Conservation (phyloP, 2,888 invertebrate genomes). For the Drosophila mettleri region DNA sequence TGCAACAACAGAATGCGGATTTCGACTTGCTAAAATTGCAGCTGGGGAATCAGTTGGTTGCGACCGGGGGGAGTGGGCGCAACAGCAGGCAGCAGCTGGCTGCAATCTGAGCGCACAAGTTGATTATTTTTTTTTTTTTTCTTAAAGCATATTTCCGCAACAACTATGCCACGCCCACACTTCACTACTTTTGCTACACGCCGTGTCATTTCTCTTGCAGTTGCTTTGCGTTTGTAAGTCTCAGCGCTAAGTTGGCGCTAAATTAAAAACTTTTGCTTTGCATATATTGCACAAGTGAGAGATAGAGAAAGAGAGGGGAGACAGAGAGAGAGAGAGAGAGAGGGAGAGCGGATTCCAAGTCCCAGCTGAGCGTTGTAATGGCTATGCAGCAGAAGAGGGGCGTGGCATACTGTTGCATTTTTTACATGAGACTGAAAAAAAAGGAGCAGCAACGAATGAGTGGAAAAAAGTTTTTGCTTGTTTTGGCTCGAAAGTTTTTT, state of each 20-base stretch:
- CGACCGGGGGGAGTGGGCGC: slow-evolving; percentile 7
- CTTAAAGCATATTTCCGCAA: slow-evolving; percentile 75
- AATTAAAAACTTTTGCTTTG: slow-evolving; percentile 80
- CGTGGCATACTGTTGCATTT: slow-evolving; percentile 64
- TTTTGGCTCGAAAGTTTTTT: slow-evolving; percentile 64
- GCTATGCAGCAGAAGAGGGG: slow-evolving; percentile 49
- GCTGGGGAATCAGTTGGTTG: slow-evolving; percentile 46
- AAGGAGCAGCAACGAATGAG: slow-evolving; percentile 1
- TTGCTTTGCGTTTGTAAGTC: slow-evolving; percentile 72
- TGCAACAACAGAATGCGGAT: background rate
- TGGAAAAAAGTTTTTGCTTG: slow-evolving; percentile 55
- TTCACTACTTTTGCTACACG: background rate
- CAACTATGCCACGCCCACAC: slow-evolving; percentile 11
- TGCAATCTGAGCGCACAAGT: slow-evolving; percentile 58
- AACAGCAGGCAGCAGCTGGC: slow-evolving; percentile 16
- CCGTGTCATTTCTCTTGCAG: slow-evolving; percentile 64
- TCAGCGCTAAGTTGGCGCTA: slow-evolving; percentile 80
- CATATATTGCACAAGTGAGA: slow-evolving; percentile 67
- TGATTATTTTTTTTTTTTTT: slow-evolving; percentile 74
- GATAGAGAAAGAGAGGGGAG: background rate
- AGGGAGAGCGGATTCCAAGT: background rate
- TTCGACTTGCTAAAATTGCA: slow-evolving; percentile 20
- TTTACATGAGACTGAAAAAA: slow-evolving; percentile 32
- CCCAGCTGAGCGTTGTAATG: slow-evolving; percentile 57
- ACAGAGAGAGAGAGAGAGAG: slow-evolving; percentile 8